Base-by-base conservation (phyloP, 2,888 invertebrate species). In the Clivina fossor region DNA sequence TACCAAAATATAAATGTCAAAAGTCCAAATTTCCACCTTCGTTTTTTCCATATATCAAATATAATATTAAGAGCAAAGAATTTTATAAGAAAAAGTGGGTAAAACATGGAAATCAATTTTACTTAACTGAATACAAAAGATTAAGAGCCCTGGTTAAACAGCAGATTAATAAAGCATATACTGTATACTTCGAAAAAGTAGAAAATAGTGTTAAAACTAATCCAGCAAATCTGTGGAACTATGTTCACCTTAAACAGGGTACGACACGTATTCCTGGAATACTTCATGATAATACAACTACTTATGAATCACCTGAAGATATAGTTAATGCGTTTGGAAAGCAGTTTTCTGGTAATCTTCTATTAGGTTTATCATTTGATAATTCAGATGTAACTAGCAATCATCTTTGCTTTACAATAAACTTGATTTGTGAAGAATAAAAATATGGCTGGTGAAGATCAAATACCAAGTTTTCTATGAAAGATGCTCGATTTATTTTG, bases 391-490 rank as follows among this genome's bases (percentile, higher is more conserved):
- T n/a, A n/a, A n/a, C n/a, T n/a, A n/a, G n/a, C n/a, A n/a, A n/a
- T n/a, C n/a, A n/a, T n/a, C n/a, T n/a, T n/a, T n/a, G n/a, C n/a
- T n/a, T n/a, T n/a, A n/a, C n/a, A n/a, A n/a, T n/a, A n/a, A n/a
- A n/a, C n/a, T n/a, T n/a, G n/a, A n/a, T n/a, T n/a, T n/a, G n/a
- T n/a, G n/a, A n/a, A 33, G 11, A 38, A 7, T 16, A 38, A 38
- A 8, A 20, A 2, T 11, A 18, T 11, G 8, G 38, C 38, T 18
- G 38, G 38, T 3, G 38, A 38, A 15, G 16, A 38, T 18, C 8
- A 20, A 11, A 18, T 38, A 20, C 38, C 38, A 15, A 38, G 38
- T 7, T 38, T 38, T 20, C 20, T 38, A 38, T 38, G 2, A 38
- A 38, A 18, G 38, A 16, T 18, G 3, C 16, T 38, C 16, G 38